Evolutionary conservation across 2,113 vertebrate genomes (phyloP).

Genomic region (Dinomys branickii): DNA sequence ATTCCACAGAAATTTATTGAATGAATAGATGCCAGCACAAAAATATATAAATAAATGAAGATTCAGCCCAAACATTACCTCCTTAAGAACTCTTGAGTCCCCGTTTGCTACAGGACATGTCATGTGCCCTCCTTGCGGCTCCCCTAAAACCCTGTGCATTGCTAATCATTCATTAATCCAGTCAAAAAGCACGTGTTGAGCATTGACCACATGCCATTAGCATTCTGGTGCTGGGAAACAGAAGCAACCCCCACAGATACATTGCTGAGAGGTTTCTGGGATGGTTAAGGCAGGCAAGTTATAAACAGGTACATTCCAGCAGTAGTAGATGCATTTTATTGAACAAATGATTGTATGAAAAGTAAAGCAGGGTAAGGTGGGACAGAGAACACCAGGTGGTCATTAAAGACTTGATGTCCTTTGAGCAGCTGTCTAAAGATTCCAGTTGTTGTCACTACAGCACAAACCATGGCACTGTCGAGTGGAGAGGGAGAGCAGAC

Average conservation of each 20-base stretch:
- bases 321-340: neutral
- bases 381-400: neutral
- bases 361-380: neutral
- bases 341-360: neutral
- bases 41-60: neutral
- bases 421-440: neutral
- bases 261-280: neutral
- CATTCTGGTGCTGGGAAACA: neutral
- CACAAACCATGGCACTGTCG: neutral
- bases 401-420: neutral
- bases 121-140: neutral
- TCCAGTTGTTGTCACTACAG: too few species aligned
- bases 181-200: neutral
- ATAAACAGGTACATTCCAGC: neutral
- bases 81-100: neutral
- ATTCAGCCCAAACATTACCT: neutral
- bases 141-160: neutral
- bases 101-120: neutral
- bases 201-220: neutral
- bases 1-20: neutral
- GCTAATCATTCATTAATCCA: neutral
- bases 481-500: neutral
- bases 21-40: neutral
- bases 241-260: neutral
- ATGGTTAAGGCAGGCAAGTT: neutral